These are phyloP conservation scores for Azorinus chamasolen DNA, from an alignment of 2,888 invertebrate genomes.

Conservation along the genomic window DNA sequence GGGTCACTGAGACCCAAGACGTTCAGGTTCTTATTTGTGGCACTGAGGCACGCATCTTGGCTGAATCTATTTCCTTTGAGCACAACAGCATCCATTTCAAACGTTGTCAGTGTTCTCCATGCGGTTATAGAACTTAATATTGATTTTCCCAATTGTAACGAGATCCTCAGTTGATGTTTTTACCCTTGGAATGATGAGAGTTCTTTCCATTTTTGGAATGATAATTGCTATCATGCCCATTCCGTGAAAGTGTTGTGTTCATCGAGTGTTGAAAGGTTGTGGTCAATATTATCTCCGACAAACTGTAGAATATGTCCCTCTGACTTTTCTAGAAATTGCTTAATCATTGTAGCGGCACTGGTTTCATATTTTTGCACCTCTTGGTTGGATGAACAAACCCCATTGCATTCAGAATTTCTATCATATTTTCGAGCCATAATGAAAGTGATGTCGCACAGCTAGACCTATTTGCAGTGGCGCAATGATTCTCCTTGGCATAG, in stretches of 20 bases:
- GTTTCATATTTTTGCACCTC: conserved; percentile 32
- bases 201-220: background rate
- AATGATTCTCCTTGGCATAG: background rate
- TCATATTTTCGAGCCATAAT: conserved; percentile 15
- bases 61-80: too few species aligned
- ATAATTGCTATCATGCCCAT: conserved; percentile 18
- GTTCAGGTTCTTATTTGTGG: too few species aligned
- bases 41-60: too few species aligned
- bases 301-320: conserved; percentile 22
- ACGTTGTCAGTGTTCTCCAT: too few species aligned
- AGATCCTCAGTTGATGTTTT: conserved; percentile 14
- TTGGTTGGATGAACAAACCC: conserved; percentile 33
- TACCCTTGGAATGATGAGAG: background rate
- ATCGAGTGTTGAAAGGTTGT: conserved; percentile 25
- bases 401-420: conserved; percentile 20
- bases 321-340: background rate
- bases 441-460: conserved; percentile 16
- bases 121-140: conserved; percentile 22
- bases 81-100: too few species aligned
- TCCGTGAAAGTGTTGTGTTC: conserved; percentile 30
- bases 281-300: conserved; percentile 32
- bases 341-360: conserved; percentile 6
- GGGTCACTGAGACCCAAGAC: too few species aligned
- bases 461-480: conserved; percentile 12
- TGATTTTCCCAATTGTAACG: conserved; percentile 16